Conservation (phyloP, 2,888 invertebrate genomes). For the Idaea biselata region DNA sequence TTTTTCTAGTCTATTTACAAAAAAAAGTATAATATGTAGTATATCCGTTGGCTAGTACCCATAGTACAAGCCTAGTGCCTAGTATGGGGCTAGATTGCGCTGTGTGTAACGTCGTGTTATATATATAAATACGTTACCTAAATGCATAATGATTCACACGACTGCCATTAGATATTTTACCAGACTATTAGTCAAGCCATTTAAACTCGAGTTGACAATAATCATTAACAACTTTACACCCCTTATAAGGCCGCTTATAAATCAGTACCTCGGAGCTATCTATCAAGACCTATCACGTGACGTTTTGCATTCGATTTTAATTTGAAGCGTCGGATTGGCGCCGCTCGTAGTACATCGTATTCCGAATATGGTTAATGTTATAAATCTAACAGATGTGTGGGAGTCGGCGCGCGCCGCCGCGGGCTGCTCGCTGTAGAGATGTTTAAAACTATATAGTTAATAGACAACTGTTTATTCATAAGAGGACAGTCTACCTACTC, state of each 20-base stretch:
- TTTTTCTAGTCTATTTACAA: too few relatives aligned
- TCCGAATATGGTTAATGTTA: constrained; percentile 78
- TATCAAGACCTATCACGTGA: constrained; percentile 74
- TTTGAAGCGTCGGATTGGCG: constrained; percentile 78
- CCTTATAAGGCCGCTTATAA: constrained; percentile 58
- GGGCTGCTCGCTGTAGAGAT: constrained; percentile 24
- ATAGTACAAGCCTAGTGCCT: too few relatives aligned
- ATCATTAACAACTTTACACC: constrained; percentile 46
- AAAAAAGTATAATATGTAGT: too few relatives aligned
- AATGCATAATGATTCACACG: not conserved
- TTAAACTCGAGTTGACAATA: constrained; percentile 7
- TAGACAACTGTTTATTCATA: constrained; percentile 14
- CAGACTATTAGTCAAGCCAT: not conserved
- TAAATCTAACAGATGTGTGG: constrained; percentile 69
- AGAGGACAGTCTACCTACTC: too few relatives aligned
- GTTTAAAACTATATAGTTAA: constrained; percentile 6
- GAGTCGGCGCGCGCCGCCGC: constrained; percentile 49
- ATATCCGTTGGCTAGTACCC: too few relatives aligned
- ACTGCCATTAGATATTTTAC: not conserved
- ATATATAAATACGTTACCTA: not conserved
- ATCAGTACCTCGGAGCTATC: constrained; percentile 66
- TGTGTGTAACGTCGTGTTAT: too few relatives aligned
- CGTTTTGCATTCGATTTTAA: constrained; percentile 73
- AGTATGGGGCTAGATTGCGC: too few relatives aligned
- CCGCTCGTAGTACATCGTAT: constrained; percentile 54